phyloP scores from a whole-genome alignment of 2,113 vertebrate genomes.

The Limanda limanda region DNA sequence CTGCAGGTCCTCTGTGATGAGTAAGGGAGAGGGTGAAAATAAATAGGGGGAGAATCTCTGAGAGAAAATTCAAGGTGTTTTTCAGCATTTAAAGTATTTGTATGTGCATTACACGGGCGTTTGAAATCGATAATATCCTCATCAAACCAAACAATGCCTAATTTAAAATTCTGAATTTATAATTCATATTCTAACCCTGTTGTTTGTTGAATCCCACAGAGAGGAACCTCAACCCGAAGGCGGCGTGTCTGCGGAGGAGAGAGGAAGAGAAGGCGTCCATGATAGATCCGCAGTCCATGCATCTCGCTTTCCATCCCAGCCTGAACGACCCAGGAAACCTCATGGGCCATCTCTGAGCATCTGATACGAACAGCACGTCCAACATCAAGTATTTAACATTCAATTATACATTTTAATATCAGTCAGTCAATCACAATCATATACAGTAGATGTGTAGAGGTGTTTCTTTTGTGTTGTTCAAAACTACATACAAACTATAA shows the following conservation, averaged over 20 bases:
- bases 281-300: slow-evolving; percentile 89
- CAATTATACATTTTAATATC: background rate
- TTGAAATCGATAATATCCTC: no score
- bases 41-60: background rate
- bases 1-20: background rate
- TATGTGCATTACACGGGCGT: no score
- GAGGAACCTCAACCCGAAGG: slow-evolving; percentile 97
- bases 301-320: slow-evolving; percentile 89
- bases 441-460: no score
- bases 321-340: slow-evolving; percentile 90
- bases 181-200: background rate
- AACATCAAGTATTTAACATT: slow-evolving; percentile 31
- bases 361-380: slow-evolving; percentile 70
- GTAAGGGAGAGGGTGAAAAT: no score
- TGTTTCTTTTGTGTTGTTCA: no score
- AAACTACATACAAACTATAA: no score
- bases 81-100: no score
- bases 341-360: slow-evolving; percentile 94
- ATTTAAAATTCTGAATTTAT: no score
- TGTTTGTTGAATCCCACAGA: slow-evolving; percentile 80
- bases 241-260: slow-evolving; percentile 96
- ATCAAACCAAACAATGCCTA: no score
- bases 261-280: slow-evolving; percentile 97
- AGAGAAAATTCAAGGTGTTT: background rate
- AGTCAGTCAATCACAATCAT: background rate